phyloP scores from a whole-genome alignment of 2,888 invertebrate genomes.

The Pyrochroa serraticornis region DNA sequence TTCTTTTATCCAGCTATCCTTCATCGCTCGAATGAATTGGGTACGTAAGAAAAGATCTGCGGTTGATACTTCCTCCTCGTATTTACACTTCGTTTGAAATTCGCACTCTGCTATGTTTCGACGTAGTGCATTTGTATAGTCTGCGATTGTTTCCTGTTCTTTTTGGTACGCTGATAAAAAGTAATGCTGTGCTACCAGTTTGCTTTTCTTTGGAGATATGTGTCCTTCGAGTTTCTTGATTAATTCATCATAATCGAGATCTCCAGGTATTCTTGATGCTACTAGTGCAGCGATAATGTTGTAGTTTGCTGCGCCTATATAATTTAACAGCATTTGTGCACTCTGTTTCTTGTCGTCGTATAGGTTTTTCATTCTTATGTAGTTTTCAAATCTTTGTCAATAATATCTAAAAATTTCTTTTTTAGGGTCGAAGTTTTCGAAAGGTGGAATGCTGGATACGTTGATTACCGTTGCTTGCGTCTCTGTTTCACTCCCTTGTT shows the following conservation, averaged over 20 bases:
- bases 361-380: slow-evolving; percentile 9
- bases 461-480: too few species aligned
- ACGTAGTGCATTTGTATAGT: background rate
- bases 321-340: slow-evolving; percentile 8
- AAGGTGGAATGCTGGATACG: slow-evolving; percentile 3
- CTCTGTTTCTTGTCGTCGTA: too few species aligned
- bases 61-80: background rate
- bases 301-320: slow-evolving; percentile 4
- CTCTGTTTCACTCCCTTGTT: too few species aligned
- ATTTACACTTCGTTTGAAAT: background rate
- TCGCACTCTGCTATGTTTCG: background rate
- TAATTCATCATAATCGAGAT: background rate
- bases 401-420: slow-evolving; percentile 8
- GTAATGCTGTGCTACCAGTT: background rate
- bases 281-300: slow-evolving; percentile 4
- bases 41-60: slow-evolving; percentile 8
- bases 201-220: background rate
- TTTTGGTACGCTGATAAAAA: background rate
- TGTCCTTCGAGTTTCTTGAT: background rate
- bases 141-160: background rate
- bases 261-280: background rate
- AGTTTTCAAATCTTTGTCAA: slow-evolving; percentile 5
- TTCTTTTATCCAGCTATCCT: slow-evolving; percentile 8
- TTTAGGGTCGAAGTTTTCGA: slow-evolving; percentile 1
- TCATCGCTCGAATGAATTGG: slow-evolving; percentile 12